Evolutionary conservation across 2,797 vertebrate species (phyloP).

Genomic region (Galago senegalensis): DNA sequence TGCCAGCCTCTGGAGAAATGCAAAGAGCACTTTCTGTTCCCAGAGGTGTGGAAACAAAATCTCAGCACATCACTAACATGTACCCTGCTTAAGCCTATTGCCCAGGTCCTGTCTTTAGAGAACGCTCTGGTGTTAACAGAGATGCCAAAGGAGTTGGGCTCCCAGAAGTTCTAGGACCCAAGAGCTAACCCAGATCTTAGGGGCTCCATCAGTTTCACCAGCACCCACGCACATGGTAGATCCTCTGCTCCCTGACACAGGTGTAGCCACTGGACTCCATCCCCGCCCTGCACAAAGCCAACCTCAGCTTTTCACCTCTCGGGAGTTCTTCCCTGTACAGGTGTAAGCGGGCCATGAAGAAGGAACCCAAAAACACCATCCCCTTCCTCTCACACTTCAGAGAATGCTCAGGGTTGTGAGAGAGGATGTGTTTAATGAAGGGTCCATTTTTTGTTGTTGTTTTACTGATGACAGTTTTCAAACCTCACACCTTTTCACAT

Average conservation of each 20-base stretch:
- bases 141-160: neutral
- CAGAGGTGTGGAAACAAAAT: neutral
- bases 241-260: neutral
- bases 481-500: neutral
- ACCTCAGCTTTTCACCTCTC: neutral
- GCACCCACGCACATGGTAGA: neutral
- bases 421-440: neutral
- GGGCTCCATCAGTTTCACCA: neutral
- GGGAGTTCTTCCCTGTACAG: neutral
- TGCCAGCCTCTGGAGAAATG: constrained; percentile 55
- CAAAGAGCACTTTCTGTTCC: constrained; percentile 5
- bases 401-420: neutral
- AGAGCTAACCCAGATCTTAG: neutral
- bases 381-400: neutral
- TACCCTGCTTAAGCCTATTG: neutral
- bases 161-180: neutral
- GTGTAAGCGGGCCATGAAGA: neutral
- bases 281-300: neutral
- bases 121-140: neutral
- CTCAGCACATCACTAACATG: neutral
- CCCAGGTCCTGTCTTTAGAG: neutral
- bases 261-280: neutral
- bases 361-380: fast-evolving
- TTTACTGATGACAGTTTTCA: neutral
- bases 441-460: neutral